Evolutionary conservation across 2,797 vertebrate species (phyloP).

Genomic region (Urophycis tenuis): DNA sequence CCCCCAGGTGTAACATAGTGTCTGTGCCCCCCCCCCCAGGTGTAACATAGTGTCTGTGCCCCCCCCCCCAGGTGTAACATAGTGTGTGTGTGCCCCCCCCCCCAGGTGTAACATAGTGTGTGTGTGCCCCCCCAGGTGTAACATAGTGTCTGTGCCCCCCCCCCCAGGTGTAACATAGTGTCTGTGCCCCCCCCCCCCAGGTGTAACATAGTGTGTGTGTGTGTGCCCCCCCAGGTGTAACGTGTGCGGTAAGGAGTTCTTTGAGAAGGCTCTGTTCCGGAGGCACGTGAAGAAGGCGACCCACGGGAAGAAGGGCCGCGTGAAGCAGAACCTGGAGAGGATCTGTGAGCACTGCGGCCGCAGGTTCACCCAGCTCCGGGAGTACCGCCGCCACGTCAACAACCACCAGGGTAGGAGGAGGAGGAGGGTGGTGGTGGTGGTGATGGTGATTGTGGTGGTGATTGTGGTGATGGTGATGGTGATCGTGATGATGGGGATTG

Average conservation of each 20-base stretch:
- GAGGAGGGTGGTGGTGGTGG: too few relatives aligned
- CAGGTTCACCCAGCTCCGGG: constrained; percentile 90
- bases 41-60: too few relatives aligned
- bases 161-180: neutral
- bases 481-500: too few relatives aligned
- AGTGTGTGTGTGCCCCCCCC: neutral
- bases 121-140: too few relatives aligned
- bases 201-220: neutral
- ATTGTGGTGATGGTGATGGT: too few relatives aligned
- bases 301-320: constrained; percentile 93
- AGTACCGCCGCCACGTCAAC: constrained; percentile 94
- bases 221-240: constrained; percentile 77
- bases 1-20: too few relatives aligned
- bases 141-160: too few relatives aligned
- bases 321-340: constrained; percentile 93
- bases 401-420: constrained; percentile 90
- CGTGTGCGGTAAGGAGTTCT: constrained; percentile 97
- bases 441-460: too few relatives aligned
- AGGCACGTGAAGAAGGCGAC: constrained; percentile 97
- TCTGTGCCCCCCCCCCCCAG: too few relatives aligned
- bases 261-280: constrained; percentile 93
- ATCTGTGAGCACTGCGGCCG: constrained; percentile 92
- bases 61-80: too few relatives aligned
- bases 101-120: neutral
- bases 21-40: too few relatives aligned